Evolutionary conservation across 2,888 invertebrate species (phyloP), one percentile per base, ranked within the genome.

Genomic region (Philaethria dido): DNA sequence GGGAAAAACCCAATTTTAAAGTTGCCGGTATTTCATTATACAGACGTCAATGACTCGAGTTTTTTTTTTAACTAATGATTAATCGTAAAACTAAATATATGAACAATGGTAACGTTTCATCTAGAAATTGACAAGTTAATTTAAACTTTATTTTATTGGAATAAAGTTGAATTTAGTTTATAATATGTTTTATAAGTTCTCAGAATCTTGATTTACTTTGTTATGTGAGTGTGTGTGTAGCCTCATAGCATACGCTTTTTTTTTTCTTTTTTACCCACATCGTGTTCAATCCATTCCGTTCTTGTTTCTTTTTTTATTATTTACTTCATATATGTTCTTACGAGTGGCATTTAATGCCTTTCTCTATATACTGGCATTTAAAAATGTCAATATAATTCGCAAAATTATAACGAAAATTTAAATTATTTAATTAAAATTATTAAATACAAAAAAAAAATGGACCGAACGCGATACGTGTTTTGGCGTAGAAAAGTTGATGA

Each of bases 161-260:
- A 48, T 13, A 66, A 63, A 48, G 20, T 64, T 55, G 42, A 33
- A 5, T 57, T 18, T 64, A 18, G 50, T 60, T 62, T 64, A 42
- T 33, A n/a, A 42, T 52, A 39, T 44, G 16, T 9, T 45, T 6
- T 16, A n/a, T 48, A 13, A 50, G 29, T 62, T 54, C 42, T 45
- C 18, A 48, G 64, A 57, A 45, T 42, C 9, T 64, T 39, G 47
- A 36, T 52, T 62, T 50, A 64, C 42, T 11, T 69, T 62, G 62
- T 66, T 64, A 61, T 68, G 64, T 69, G 69, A 65, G 71, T 66
- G 71, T 70, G 71, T 66, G 71, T 69, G 71, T 70, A 70, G 69
- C 71, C 69, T 73, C 66, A 68, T 71, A 73, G 71, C 73, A 73
- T 70, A 70, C 68, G 76, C 76, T 76, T 75, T 68, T 72, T 64